Evolutionary conservation across 2,113 vertebrate genomes (phyloP).

Genomic region (Myotis lucifugus): DNA sequence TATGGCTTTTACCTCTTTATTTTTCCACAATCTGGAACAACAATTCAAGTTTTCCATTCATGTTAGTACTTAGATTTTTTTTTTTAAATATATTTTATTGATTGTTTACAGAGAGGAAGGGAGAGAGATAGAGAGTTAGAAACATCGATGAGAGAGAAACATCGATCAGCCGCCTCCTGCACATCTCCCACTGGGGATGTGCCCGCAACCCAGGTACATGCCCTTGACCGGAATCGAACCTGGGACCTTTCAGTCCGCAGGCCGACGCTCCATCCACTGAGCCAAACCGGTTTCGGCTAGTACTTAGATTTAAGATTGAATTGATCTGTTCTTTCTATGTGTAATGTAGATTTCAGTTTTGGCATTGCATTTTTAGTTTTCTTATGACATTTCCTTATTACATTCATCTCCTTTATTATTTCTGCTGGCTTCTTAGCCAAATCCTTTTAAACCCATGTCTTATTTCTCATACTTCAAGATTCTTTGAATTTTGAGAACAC

Average conservation of each 20-base stretch:
- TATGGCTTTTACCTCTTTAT: not conserved
- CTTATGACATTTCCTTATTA: not conserved
- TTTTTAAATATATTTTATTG: too few relatives aligned
- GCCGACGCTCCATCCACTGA: too few relatives aligned
- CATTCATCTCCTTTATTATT: not conserved
- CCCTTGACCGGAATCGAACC: too few relatives aligned
- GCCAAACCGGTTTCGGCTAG: too few relatives aligned
- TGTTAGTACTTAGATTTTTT: not conserved
- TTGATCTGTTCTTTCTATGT: not conserved
- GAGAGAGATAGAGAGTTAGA: too few relatives aligned
- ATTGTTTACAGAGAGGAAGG: too few relatives aligned
- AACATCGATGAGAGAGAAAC: too few relatives aligned
- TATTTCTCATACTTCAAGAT: conserved; percentile 22
- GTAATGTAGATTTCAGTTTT: not conserved
- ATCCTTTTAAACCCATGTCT: not conserved
- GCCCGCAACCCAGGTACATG: too few relatives aligned
- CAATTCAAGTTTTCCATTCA: not conserved
- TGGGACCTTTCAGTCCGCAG: too few relatives aligned
- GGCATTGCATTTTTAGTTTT: not conserved
- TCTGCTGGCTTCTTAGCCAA: conserved; percentile 3
- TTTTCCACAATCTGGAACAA: not conserved
- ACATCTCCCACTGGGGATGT: too few relatives aligned
- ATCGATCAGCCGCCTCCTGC: too few relatives aligned
- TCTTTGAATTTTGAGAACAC: conserved; percentile 34
- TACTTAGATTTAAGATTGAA: not conserved